phyloP scores from a whole-genome alignment of 2,797 vertebrate species.

The Tolypeutes matacus region DNA sequence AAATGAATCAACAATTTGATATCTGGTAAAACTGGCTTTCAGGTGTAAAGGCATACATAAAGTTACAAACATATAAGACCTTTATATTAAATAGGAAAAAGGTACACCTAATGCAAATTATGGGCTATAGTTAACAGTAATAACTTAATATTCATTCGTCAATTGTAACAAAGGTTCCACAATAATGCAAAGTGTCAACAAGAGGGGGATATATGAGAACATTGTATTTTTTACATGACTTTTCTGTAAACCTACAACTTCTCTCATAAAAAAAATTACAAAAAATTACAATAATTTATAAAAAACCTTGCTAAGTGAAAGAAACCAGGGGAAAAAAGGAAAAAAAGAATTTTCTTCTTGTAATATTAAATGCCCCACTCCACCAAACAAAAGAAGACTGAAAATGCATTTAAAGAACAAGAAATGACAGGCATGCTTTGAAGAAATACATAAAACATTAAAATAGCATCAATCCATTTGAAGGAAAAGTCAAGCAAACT shows the following conservation, averaged over 20 bases:
- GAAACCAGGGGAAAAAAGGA: background rate
- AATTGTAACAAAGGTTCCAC: too few species aligned
- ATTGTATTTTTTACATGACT: too few species aligned
- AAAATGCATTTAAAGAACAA: background rate
- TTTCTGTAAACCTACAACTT: too few species aligned
- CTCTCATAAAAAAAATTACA: too few species aligned
- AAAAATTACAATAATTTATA: too few species aligned
- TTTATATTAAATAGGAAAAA: slow-evolving; percentile 51
- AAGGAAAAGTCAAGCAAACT: slow-evolving; percentile 59
- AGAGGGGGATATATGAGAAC: too few species aligned
- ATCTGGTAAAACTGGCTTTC: background rate
- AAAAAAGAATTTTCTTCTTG: slow-evolving; percentile 52
- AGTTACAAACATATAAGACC: background rate
- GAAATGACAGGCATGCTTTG: background rate
- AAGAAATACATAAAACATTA: background rate
- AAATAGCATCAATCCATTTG: background rate
- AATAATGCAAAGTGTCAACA: too few species aligned
- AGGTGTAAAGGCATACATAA: background rate
- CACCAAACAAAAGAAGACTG: slow-evolving; percentile 47
- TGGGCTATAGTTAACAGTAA: too few species aligned
- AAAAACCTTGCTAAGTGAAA: too few species aligned
- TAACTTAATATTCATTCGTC: too few species aligned
- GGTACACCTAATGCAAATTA: too few species aligned
- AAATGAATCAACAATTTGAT: slow-evolving; percentile 7
- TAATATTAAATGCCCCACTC: slow-evolving; percentile 12